These are phyloP conservation scores for Laodelphax striatellus DNA, from an alignment of 1,140 invertebrate species.

Conservation along the genomic window DNA sequence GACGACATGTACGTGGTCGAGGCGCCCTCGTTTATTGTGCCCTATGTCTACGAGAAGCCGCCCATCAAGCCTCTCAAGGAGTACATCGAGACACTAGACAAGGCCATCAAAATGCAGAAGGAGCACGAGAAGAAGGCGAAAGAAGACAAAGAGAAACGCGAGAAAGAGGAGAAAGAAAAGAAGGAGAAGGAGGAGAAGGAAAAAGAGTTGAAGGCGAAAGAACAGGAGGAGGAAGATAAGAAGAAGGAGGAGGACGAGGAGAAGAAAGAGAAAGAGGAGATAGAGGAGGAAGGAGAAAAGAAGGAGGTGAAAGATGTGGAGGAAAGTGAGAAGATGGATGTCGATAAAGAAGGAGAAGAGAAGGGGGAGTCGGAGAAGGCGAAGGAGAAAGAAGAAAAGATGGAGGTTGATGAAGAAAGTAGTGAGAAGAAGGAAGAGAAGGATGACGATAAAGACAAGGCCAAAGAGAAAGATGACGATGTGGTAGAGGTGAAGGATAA, in stretches of 20 bases:
- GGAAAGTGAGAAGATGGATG: conserved; percentile 24
- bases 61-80: conserved; percentile 64
- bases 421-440: conserved; percentile 15
- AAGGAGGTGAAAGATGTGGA: conserved; percentile 24
- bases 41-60: conserved; percentile 84
- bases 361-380: conserved; percentile 28
- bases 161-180: conserved; percentile 29
- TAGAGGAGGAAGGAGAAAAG: conserved; percentile 27
- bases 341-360: conserved; percentile 36
- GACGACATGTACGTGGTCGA: conserved; percentile 86
- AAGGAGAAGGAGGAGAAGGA: conserved; percentile 23
- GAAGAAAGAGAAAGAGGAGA: conserved; percentile 24
- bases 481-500: conserved; percentile 16
- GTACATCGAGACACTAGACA: conserved; percentile 54
- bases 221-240: conserved; percentile 28
- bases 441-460: conserved; percentile 18
- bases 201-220: conserved; percentile 25
- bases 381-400: conserved; percentile 17
- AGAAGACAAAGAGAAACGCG: conserved; percentile 26
- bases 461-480: conserved; percentile 16
- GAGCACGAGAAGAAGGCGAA: conserved; percentile 35
- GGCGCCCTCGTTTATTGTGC: conserved; percentile 82
- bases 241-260: conserved; percentile 33
- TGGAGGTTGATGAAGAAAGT: conserved; percentile 19
- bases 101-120: conserved; percentile 37